These are phyloP conservation scores for Aix galericulata DNA, from an alignment of 2,113 vertebrate species.

Conservation along the genomic window DNA sequence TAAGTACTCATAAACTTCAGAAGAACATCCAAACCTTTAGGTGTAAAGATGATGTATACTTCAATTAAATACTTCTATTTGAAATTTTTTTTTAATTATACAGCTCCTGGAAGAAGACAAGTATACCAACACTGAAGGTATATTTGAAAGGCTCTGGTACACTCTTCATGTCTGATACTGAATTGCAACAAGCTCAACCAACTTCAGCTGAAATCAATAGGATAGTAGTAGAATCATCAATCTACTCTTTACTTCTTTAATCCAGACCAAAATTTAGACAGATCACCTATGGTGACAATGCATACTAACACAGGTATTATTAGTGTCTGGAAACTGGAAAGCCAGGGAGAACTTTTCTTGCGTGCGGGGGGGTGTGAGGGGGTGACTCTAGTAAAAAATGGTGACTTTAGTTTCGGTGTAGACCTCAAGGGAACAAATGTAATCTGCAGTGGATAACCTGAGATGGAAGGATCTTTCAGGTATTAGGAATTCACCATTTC, in stretches of 20 bases:
- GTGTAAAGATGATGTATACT: background rate
- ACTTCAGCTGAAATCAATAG: conserved; percentile 39
- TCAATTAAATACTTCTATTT: background rate
- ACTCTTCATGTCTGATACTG: background rate
- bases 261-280: conserved; percentile 6
- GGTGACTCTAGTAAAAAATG: background rate
- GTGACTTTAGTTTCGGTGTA: background rate
- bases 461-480: background rate
- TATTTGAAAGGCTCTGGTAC: background rate
- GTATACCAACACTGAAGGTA: background rate
- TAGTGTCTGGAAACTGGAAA: background rate
- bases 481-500: background rate
- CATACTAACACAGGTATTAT: background rate
- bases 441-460: background rate
- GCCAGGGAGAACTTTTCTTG: background rate
- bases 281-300: background rate
- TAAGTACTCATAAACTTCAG: conserved; percentile 8
- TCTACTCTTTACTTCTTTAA: conserved; percentile 18
- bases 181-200: background rate
- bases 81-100: conserved; percentile 24
- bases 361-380: background rate
- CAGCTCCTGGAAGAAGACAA: background rate
- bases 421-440: background rate
- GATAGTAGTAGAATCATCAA: background rate
- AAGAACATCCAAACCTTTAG: background rate